Percentiles rank a stretch among this genome's conserved stretches.
Evolutionary conservation across 2,797 vertebrate species (phyloP).

Genomic region (Danio tinwini): DNA sequence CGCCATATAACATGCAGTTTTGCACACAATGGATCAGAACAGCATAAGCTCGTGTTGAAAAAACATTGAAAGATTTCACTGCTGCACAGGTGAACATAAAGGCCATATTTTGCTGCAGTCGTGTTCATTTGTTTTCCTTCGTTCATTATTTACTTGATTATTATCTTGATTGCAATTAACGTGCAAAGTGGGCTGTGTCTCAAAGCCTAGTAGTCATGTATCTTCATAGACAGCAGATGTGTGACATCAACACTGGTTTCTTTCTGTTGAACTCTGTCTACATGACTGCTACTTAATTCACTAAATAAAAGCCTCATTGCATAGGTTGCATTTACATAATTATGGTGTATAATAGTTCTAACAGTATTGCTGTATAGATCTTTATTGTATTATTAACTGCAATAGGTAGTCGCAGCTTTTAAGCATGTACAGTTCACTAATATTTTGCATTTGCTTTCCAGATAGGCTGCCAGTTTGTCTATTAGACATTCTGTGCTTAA

Average conservation of each 20-base stretch:
- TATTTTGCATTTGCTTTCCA: no score
- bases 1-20: conserved; percentile 27
- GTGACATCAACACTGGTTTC: not conserved
- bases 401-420: no score
- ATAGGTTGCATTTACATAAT: not conserved
- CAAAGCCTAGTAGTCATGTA: not conserved
- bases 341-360: not conserved
- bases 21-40: conserved; percentile 42
- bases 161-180: not conserved
- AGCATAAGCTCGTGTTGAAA: not conserved
- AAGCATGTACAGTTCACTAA: no score
- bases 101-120: not conserved
- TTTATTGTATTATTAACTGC: no score
- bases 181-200: not conserved
- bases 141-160: not conserved
- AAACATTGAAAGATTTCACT: not conserved
- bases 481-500: no score
- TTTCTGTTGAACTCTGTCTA: not conserved
- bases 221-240: not conserved
- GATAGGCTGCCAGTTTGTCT: no score
- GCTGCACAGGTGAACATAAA: not conserved
- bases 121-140: not conserved
- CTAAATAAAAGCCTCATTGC: not conserved
- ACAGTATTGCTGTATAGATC: not conserved
- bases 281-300: not conserved